Evolutionary conservation across 2,113 vertebrate genomes (phyloP).

Genomic region (Athene cunicularia): DNA sequence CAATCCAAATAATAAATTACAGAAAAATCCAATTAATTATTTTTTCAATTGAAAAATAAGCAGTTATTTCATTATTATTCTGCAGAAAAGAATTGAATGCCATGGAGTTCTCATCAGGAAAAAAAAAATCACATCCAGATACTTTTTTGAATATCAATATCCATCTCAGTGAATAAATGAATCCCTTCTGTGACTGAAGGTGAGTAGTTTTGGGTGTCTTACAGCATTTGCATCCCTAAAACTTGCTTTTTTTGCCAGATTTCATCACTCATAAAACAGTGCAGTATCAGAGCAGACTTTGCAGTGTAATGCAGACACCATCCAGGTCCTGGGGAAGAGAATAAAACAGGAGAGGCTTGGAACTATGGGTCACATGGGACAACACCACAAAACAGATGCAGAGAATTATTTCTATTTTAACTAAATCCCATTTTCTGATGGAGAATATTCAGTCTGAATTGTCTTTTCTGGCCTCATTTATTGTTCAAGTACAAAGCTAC

Average conservation of each 20-base stretch:
- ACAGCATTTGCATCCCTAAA: not conserved
- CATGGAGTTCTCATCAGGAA: not conserved
- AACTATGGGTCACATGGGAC: not conserved
- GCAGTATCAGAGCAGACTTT: not conserved
- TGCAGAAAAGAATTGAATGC: not conserved
- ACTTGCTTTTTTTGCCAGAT: not conserved
- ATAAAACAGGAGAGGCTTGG: not conserved
- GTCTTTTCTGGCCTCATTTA: not conserved
- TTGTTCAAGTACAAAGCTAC: not conserved
- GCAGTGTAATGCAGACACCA: not conserved
- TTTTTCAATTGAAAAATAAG: conserved; percentile 1
- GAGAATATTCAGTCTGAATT: not conserved
- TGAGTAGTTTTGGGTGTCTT: not conserved
- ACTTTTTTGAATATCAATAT: not conserved
- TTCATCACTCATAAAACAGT: not conserved
- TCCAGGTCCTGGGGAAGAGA: not conserved
- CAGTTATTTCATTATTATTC: not conserved
- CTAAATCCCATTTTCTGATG: not conserved
- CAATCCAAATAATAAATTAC: not conserved
- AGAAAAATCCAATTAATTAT: not conserved
- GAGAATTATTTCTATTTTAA: not conserved
- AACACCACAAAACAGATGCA: not conserved
- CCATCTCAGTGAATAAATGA: not conserved
- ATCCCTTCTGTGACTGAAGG: not conserved
- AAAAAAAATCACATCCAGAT: not conserved